Evolutionary conservation across 2,113 vertebrate genomes (phyloP).

Genomic region (Chaetura pelagica): DNA sequence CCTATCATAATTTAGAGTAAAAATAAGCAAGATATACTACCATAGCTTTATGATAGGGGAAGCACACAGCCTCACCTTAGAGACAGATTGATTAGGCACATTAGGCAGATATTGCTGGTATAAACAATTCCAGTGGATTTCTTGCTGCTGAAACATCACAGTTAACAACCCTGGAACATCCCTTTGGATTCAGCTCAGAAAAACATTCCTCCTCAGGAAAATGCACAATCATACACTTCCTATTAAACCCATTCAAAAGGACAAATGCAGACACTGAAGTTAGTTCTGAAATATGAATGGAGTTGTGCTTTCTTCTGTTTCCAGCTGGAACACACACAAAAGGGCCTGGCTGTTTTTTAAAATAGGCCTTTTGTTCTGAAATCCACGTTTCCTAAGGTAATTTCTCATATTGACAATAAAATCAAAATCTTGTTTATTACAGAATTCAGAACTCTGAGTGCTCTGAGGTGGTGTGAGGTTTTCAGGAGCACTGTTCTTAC

Average conservation of each 20-base stretch:
- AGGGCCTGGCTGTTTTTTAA: neutral
- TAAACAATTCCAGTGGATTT: conserved; percentile 11
- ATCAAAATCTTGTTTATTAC: neutral
- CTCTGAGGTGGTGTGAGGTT: neutral
- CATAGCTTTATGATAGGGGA: neutral
- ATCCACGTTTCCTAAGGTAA: neutral
- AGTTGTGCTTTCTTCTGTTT: neutral
- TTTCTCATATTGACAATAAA: neutral
- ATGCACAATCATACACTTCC: neutral
- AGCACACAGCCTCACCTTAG: neutral
- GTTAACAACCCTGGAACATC: conserved; percentile 11
- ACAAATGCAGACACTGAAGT: neutral
- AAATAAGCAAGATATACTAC: conserved; percentile 30
- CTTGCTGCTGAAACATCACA: conserved; percentile 4
- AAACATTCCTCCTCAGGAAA: neutral
- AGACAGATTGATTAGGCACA: conserved; percentile 21
- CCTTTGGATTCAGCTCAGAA: neutral
- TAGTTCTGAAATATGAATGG: neutral
- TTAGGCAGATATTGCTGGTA: conserved; percentile 7
- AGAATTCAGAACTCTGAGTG: fast-evolving
- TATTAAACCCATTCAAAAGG: neutral
- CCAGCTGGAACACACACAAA: neutral
- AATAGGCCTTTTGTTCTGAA: neutral
- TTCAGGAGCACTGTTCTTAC: neutral
- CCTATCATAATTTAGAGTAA: conserved; percentile 19